Conservation (phyloP, 2,797 vertebrate genomes). For the Arremon aurantiirostris region DNA sequence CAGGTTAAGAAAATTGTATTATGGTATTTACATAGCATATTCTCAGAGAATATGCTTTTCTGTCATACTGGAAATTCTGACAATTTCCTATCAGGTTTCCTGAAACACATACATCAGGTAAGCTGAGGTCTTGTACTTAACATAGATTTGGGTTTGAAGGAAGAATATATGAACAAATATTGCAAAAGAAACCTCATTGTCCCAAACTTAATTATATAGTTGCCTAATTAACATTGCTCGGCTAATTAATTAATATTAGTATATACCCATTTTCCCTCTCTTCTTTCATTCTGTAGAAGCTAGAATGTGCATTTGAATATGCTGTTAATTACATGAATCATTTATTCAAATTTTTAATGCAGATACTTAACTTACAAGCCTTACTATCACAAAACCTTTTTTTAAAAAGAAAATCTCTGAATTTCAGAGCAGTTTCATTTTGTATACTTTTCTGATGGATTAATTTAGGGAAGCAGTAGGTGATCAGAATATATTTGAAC, state of each 20-base stretch:
- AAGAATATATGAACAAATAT: neutral
- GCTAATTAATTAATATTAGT: conserved; percentile 45
- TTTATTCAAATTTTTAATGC: neutral
- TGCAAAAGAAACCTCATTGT: conserved; percentile 2
- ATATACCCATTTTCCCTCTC: neutral
- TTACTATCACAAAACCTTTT: neutral
- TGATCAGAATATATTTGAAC: neutral
- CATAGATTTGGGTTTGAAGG: neutral
- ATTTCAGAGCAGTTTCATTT: neutral
- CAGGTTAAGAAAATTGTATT: neutral
- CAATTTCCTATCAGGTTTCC: neutral
- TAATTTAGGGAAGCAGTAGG: neutral
- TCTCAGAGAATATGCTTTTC: neutral
- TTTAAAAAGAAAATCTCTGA: neutral
- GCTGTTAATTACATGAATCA: neutral
- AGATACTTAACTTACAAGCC: neutral
- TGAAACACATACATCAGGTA: neutral
- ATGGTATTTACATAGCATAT: neutral
- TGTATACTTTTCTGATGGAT: neutral
- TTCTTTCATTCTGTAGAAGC: neutral
- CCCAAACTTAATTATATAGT: conserved; percentile 5
- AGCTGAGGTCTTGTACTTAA: neutral
- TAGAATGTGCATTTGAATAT: neutral
- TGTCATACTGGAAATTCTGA: neutral
- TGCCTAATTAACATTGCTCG: conserved; percentile 5